These are phyloP conservation scores for Enteromius argenteus DNA, from an alignment of 2,797 vertebrate species.

Conservation along the genomic window DNA sequence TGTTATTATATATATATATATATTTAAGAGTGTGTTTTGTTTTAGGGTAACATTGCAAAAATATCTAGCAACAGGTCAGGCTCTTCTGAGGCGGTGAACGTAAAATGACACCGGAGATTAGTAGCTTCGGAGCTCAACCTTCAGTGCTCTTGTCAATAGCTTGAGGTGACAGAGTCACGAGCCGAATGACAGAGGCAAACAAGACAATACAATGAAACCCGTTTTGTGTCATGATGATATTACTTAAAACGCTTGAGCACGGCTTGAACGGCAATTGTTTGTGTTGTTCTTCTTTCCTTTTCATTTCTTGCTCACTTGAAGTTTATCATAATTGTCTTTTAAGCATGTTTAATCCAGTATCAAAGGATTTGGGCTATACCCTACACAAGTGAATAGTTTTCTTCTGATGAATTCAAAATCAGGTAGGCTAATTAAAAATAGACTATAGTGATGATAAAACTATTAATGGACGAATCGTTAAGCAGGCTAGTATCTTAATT, in stretches of 20 bases:
- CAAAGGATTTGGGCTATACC: neutral
- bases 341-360: neutral
- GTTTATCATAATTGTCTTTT: neutral
- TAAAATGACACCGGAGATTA: slow-evolving; percentile 55
- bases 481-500: too few species aligned
- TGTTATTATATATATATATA: neutral
- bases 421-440: neutral
- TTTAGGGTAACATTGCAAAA: neutral
- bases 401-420: neutral
- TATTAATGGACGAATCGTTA: too few species aligned
- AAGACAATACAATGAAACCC: slow-evolving; percentile 39
- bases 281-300: neutral
- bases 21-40: neutral
- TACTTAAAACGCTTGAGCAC: slow-evolving; percentile 27
- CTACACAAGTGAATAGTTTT: neutral
- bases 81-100: slow-evolving; percentile 9
- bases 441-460: neutral
- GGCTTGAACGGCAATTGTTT: slow-evolving; percentile 11
- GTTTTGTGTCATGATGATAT: slow-evolving; percentile 29
- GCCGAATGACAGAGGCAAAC: slow-evolving; percentile 55
- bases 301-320: neutral
- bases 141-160: slow-evolving; percentile 30
- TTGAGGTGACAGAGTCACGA: slow-evolving; percentile 54
- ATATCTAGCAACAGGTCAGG: slow-evolving; percentile 57
- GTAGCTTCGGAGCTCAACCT: slow-evolving; percentile 36